A percentile compares a stretch with the other conserved stretches of the same genome.
Conservation (phyloP, 2,888 invertebrate genomes). For the Chrysotoxum bicinctum region DNA sequence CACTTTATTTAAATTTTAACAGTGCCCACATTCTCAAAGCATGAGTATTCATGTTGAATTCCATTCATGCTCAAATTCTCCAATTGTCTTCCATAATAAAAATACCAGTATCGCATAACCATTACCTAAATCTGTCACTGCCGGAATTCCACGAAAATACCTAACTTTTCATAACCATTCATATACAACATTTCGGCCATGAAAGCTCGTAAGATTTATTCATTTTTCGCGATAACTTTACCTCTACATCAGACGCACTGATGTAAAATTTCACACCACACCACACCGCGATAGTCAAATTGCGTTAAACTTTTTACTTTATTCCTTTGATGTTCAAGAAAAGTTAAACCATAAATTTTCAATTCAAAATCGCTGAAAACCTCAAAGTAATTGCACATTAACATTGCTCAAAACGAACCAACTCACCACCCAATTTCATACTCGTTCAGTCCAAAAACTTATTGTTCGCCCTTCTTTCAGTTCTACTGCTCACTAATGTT, state of each 20-base stretch:
- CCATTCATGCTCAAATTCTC: too few relatives aligned
- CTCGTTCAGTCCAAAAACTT: slow-evolving; percentile 25
- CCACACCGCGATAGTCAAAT: not conserved
- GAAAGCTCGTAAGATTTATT: not conserved
- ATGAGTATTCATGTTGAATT: too few relatives aligned
- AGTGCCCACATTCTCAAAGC: too few relatives aligned
- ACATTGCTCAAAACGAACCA: not conserved
- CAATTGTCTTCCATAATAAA: too few relatives aligned
- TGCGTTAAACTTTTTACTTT: slow-evolving; percentile 19
- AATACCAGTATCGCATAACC: too few relatives aligned
- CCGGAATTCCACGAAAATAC: not conserved
- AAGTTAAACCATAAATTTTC: slow-evolving; percentile 62
- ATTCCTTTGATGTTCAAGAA: not conserved
- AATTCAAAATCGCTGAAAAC: slow-evolving; percentile 68
- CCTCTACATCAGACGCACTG: not conserved
- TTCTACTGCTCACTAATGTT: slow-evolving; percentile 24
- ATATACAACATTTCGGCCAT: not conserved
- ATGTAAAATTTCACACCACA: slow-evolving; percentile 6
- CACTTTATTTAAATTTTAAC: too few relatives aligned
- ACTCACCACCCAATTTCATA: not conserved
- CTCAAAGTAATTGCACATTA: slow-evolving; percentile 63
- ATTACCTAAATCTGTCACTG: not conserved
- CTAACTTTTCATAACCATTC: slow-evolving; percentile 4
- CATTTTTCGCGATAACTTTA: not conserved
- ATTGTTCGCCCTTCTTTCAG: not conserved